Base-by-base conservation (phyloP, 2,888 invertebrate genomes). In the Shargacucullia verbasci region DNA sequence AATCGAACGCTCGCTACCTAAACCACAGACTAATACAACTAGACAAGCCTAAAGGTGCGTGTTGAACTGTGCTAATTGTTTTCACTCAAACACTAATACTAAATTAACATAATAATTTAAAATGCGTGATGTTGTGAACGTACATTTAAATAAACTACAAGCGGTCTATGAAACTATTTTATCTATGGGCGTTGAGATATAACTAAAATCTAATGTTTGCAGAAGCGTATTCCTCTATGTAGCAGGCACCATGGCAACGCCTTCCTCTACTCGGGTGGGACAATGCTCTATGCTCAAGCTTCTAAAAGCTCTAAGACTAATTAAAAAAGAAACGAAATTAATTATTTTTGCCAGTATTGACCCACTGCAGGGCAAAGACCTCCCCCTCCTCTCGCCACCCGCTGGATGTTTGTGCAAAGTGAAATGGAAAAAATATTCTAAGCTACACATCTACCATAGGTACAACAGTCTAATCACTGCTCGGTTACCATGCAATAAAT, bases 181-280 rank as follows among this genome's bases (percentile, higher is more conserved):
- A 20, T 20, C 20, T 20, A 20, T 20, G 20, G 20, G 20, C 20
- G 20, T 20, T 20, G 20, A 2, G 39, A 12, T 5, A 2, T 14
- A 25, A 27, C 12, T 43, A 46, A 27, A 40, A 31, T 60, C 10
- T 33, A 13, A 7, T 14, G 10, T 27, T 49, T 50, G 43, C 39
- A 20, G 13, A 33, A 31, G 14, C 43, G 7, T 33, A 25, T 25
- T 25, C 6, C 11, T 48, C 12, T 20, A 15, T 40, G 29, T 20
- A 7, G 34, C 47, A 69, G 54, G 69, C 50, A 57, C 57, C 56
- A 57, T 31, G 65, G 20, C 65, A 63, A 66, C 70, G 57, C 70
- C 70, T 66, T 40, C 27, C 27, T 39, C n/a, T 6, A 25, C 20
- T 20, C 12, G 25, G 25, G 13, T 5, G 8, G 10, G 1, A 15